A percentile compares a stretch with the other conserved stretches of the same genome.
These are phyloP conservation scores for Pyrochroa serraticornis DNA, from an alignment of 2,888 invertebrate species.

Conservation along the genomic window DNA sequence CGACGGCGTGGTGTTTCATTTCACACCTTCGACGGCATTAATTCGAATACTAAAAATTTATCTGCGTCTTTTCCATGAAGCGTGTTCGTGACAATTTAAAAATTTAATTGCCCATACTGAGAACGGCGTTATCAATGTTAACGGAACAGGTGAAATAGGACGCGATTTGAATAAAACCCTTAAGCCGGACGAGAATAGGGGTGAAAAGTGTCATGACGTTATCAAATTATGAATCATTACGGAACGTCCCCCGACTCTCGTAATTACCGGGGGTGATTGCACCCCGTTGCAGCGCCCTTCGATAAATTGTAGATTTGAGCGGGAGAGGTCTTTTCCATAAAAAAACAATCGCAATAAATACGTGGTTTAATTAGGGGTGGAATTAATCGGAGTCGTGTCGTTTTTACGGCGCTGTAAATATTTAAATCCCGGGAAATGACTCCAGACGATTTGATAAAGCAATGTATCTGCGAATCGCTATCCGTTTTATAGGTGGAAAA, in stretches of 20 bases:
- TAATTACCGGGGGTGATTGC: conserved; percentile 15
- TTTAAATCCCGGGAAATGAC: not conserved
- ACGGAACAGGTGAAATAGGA: conserved; percentile 12
- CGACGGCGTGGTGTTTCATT: too few species aligned
- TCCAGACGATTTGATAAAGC: not conserved
- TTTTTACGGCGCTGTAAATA: too few species aligned
- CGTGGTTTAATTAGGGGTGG: too few species aligned
- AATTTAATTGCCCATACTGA: conserved; percentile 20
- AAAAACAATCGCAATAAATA: too few species aligned
- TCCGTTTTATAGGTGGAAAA: not conserved
- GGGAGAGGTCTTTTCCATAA: not conserved
- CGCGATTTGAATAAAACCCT: too few species aligned
- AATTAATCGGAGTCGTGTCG: too few species aligned
- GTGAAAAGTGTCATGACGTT: conserved; percentile 18
- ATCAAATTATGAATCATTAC: conserved; percentile 30
- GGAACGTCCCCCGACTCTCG: conserved; percentile 8
- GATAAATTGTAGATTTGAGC: not conserved
- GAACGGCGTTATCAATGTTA: conserved; percentile 17
- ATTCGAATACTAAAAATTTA: too few species aligned
- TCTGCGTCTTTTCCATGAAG: not conserved
- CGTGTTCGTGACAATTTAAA: conserved; percentile 23
- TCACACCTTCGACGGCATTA: too few species aligned
- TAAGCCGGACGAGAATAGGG: conserved; percentile 6
- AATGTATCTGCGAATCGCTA: not conserved
- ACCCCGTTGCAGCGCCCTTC: conserved; percentile 9